Conservation (phyloP, 2,797 vertebrate genomes). For the Pseudochromis fuscus region DNA sequence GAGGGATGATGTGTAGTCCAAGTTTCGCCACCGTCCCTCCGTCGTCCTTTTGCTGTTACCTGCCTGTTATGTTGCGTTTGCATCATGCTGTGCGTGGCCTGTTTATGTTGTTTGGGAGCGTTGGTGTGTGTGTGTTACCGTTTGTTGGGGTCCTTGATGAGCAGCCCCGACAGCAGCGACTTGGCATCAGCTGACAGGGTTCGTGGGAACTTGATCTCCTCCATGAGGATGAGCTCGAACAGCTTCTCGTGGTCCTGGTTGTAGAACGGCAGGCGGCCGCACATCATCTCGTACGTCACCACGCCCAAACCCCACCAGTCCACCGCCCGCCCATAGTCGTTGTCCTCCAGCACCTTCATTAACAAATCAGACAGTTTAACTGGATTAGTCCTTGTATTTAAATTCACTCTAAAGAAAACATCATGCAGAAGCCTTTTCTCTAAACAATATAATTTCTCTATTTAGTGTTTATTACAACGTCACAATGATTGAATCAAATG, state of each 20-base stretch:
- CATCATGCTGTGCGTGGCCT: too few species aligned
- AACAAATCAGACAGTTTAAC: rapidly evolving
- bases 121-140: slow-evolving; percentile 83
- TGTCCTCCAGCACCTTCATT: slow-evolving; percentile 93
- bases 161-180: slow-evolving; percentile 95
- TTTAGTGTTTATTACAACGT: too few species aligned
- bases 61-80: too few species aligned
- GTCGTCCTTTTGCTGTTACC: too few species aligned
- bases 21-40: too few species aligned
- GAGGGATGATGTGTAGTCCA: too few species aligned
- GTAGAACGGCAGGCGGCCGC: slow-evolving; percentile 96
- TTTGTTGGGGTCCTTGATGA: slow-evolving; percentile 99
- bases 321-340: slow-evolving; percentile 96
- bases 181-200: slow-evolving; percentile 97
- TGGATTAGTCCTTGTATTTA: not conserved
- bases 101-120: not conserved
- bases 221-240: slow-evolving; percentile 97
- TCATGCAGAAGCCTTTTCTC: not conserved
- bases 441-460: too few species aligned
- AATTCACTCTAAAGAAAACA: not conserved
- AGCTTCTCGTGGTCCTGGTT: slow-evolving; percentile 99
- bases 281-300: slow-evolving; percentile 99
- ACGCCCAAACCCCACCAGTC: slow-evolving; percentile 99
- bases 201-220: slow-evolving; percentile 97
- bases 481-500: not conserved